Evolutionary conservation across 2,797 vertebrate species (phyloP).

Genomic region (Lacerta bilineata): DNA sequence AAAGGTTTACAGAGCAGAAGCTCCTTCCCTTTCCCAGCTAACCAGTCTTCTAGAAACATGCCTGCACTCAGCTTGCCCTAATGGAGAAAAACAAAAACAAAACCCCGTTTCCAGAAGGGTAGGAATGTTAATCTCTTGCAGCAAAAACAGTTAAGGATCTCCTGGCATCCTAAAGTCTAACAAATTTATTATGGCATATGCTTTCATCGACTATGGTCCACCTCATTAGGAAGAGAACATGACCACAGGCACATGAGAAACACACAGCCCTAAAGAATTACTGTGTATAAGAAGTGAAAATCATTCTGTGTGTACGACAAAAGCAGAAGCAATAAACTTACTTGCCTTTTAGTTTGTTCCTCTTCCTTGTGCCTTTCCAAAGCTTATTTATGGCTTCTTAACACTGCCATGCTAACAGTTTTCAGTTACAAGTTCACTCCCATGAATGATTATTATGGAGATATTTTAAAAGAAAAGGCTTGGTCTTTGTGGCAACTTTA

Average conservation of each 20-base stretch:
- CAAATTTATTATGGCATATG: not conserved
- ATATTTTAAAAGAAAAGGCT: not conserved
- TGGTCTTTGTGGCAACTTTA: not conserved
- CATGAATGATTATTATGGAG: not conserved
- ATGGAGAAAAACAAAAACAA: not conserved
- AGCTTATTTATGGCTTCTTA: constrained; percentile 1
- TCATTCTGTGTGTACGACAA: not conserved
- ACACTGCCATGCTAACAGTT: constrained; percentile 10
- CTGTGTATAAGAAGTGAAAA: not conserved
- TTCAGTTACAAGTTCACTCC: not conserved
- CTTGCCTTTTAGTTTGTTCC: constrained; percentile 7
- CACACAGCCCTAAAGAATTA: not conserved
- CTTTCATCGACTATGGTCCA: not conserved
- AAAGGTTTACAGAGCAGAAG: not conserved
- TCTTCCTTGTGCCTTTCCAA: not conserved
- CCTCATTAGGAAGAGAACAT: not conserved
- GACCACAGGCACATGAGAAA: not conserved
- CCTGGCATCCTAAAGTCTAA: not conserved
- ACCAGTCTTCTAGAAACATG: fast-evolving
- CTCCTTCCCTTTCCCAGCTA: not conserved
- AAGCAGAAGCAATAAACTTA: not conserved
- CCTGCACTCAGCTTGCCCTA: fast-evolving
- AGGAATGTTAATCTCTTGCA: not conserved
- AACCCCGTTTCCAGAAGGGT: not conserved
- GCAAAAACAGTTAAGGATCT: not conserved